These are phyloP conservation scores for Dermatemys mawii DNA, from an alignment of 2,113 vertebrate genomes.

Conservation along the genomic window DNA sequence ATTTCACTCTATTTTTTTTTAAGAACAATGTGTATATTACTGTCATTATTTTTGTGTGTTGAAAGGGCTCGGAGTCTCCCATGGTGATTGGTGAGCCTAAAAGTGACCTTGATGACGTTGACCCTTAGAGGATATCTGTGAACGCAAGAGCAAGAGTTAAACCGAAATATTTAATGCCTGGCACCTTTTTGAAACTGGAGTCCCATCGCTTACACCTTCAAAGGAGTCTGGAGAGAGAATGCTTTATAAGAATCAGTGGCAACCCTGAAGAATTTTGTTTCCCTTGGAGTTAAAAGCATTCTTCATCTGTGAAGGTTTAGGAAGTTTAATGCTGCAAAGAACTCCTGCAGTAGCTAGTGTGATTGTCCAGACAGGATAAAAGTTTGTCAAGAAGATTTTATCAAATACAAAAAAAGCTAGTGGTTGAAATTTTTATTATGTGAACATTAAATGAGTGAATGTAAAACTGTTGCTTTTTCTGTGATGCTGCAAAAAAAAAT, in stretches of 20 bases:
- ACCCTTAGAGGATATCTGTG: slow-evolving; percentile 81
- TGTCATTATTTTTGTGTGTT: slow-evolving; percentile 25
- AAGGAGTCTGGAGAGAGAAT: slow-evolving; percentile 50
- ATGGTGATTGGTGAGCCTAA: slow-evolving; percentile 97
- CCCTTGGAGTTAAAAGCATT: slow-evolving; percentile 36
- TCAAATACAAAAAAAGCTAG: slow-evolving; percentile 66
- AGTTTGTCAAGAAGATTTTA: slow-evolving; percentile 73
- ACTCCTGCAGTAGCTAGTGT: slow-evolving; percentile 40
- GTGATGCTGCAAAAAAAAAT: slow-evolving; percentile 71
- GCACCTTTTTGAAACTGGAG: slow-evolving; percentile 66
- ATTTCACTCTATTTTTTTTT: background rate
- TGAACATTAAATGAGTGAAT: slow-evolving; percentile 78
- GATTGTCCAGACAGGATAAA: slow-evolving; percentile 22
- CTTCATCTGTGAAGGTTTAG: slow-evolving; percentile 50
- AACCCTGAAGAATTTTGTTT: slow-evolving; percentile 14
- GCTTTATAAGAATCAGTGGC: slow-evolving; percentile 32
- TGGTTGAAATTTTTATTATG: slow-evolving; percentile 74
- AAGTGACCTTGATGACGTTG: slow-evolving; percentile 97
- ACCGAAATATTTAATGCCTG: slow-evolving; percentile 13
- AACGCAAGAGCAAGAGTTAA: slow-evolving; percentile 2
- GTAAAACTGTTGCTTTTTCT: slow-evolving; percentile 81
- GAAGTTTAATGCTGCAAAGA: slow-evolving; percentile 42
- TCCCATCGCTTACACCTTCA: slow-evolving; percentile 45
- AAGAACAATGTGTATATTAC: background rate
- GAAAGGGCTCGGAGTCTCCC: slow-evolving; percentile 95